Evolutionary conservation across 1,140 invertebrate genomes (phyloP), one percentile per base, ranked within the genome.

Genomic region (Fopius arisanus): DNA sequence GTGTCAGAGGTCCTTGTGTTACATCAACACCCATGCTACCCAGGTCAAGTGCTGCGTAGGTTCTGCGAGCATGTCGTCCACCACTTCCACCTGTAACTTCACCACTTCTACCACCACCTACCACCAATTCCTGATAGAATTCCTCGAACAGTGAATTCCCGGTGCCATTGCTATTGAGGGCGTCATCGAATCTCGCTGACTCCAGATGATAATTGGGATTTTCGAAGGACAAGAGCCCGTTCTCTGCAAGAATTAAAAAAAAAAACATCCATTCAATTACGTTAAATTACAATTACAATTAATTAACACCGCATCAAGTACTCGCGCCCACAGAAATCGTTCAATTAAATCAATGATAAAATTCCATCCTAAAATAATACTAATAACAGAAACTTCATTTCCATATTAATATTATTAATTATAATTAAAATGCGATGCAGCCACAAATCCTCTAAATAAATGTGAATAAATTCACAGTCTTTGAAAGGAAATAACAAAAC

Each of bases 131-230:
- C 73, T 91, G 90, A 80, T 92, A 92, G 66, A 92, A 84, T 74
- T 91, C 89, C 67, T 90, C 89, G 82, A 90, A 91, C 43, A 90
- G 84, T 33, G 87, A 88, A 72, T 90, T 89, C 76, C 84, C 84
- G 71, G 88, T 89, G 16, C 90, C 91, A 84, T 94, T 94, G 76
- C 92, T 93, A 86, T 95, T 95, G 74, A 95, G 89, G 54, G 93
- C 93, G 81, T 94, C 94, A 84, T 94, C 94, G 76, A 95, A 87
- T 1, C 93, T 90, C 28, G 92, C 91, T 59, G 93, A 92, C 79
- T 93, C 92, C 85, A 95, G 88, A 80, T 95, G 93, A 85, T 96
- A 96, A 87, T 96, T 95, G 7, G 94, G 94, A 86, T 96, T 96
- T 88, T 95, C 94, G 88, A 95, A 96, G 77, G 94, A 95, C 78